Conservation (phyloP, 2,797 vertebrate genomes). For the Anguilla anguilla region DNA sequence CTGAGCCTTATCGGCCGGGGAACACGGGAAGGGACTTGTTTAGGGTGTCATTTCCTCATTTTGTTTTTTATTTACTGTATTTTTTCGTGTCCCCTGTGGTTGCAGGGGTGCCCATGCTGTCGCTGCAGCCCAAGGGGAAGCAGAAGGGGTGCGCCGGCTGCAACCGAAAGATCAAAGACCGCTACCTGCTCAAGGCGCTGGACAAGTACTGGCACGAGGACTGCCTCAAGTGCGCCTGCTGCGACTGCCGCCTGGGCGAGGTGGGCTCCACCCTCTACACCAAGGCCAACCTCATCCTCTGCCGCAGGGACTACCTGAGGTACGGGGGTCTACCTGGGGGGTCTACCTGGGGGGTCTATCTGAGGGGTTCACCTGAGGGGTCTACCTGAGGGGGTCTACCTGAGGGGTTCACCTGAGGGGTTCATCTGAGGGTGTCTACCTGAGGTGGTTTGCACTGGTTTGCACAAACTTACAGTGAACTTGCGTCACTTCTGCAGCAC, state of each 20-base stretch:
- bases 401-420: no score
- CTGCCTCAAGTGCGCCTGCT: slow-evolving; percentile 97
- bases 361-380: no score
- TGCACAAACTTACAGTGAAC: no score
- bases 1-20: slow-evolving; percentile 70
- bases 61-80: not conserved
- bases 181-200: slow-evolving; percentile 95
- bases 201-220: slow-evolving; percentile 99
- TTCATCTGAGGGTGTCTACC: no score
- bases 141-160: slow-evolving; percentile 95
- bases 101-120: slow-evolving; percentile 91
- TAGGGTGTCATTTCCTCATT: slow-evolving; percentile 23
- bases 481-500: not conserved
- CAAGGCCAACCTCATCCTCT: slow-evolving; percentile 97
- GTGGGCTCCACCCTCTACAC: slow-evolving; percentile 98
- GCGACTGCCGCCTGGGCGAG: slow-evolving; percentile 94
- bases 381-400: no score
- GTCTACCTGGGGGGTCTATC: no score
- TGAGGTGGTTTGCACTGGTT: no score
- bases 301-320: slow-evolving; percentile 96
- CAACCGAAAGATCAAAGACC: slow-evolving; percentile 95
- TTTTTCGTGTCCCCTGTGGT: slow-evolving; percentile 32
- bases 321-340: slow-evolving; percentile 57
- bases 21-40: slow-evolving; percentile 75
- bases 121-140: slow-evolving; percentile 93